Base-by-base conservation (phyloP, 2,888 invertebrate genomes). In the Agriopis aurantiaria region DNA sequence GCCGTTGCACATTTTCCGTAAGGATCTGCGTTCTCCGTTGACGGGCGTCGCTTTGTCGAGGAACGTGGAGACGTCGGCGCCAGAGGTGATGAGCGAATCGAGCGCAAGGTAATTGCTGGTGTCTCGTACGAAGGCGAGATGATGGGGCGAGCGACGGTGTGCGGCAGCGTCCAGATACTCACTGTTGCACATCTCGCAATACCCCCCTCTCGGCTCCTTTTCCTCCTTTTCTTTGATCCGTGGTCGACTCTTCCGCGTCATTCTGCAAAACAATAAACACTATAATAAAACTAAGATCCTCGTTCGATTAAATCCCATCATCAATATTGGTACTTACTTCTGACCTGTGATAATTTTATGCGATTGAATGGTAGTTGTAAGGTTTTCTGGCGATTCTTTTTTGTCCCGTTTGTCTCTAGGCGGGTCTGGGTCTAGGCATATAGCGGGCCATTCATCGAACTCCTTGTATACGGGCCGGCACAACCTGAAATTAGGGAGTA, bases 121-220 rank as follows among this genome's bases (percentile, higher is more conserved):
- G 86, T 97, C 97, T 66, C 96, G 95, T 46, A 96, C 96, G 87
- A 97, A 97, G 75, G 96, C 96, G 66, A 96, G 90, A 89, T 97
- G 97, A 79, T 96, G 96, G 78, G 97, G 96, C 45, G 96, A 96
- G 75, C 96, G 96, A 23, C 97, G 91, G 83, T 97, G 97, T 74
- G 96, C 95, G 14, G 95, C 95, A 12, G 97, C 92, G 82, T 96
- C 96, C 70, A 95, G 95, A 88, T 97, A 97, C 80, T 97, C 96
- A 60, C 96, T 91, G 84, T 96, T 96, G 88, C 97, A 97, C 88
- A 97, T 96, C 91, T 97, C 97, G 91, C 97, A 97, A 84, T 96
- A 97, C 17, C 97, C 97, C 55, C 95, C 95, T 69, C 90, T 90
- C 49, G 81, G 81, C 72, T 92, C 93, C 72, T 89, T 90, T 65